These are phyloP conservation scores for Gymnothorax javanicus DNA, from an alignment of 2,797 vertebrate genomes.

Conservation along the genomic window DNA sequence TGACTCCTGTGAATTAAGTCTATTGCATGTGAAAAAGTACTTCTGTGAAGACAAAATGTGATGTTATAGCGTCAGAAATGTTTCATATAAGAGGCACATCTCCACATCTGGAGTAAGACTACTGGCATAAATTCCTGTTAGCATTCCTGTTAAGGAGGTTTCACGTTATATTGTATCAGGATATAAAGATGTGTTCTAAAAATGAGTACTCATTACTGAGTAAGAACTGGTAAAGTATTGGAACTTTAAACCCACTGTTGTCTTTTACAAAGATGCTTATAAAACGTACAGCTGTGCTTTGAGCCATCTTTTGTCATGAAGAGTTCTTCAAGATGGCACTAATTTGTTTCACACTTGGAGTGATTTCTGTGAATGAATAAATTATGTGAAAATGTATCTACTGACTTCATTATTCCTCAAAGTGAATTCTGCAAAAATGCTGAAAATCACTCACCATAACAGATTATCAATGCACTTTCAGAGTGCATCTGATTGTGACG, in stretches of 20 bases:
- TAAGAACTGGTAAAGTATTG: too few species aligned
- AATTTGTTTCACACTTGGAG: constrained; percentile 45
- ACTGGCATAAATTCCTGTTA: background rate
- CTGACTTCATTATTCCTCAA: too few species aligned
- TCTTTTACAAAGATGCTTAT: too few species aligned
- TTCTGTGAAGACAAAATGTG: background rate
- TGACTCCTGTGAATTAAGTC: background rate
- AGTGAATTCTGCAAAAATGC: too few species aligned
- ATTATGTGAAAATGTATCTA: too few species aligned
- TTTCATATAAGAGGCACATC: background rate
- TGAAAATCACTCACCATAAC: too few species aligned
- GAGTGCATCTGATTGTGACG: too few species aligned
- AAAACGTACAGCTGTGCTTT: too few species aligned
- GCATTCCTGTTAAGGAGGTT: background rate
- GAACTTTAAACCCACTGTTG: too few species aligned
- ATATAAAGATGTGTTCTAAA: too few species aligned
- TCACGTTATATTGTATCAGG: background rate
- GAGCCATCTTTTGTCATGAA: constrained; percentile 39
- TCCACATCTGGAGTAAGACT: background rate
- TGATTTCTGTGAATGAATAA: background rate
- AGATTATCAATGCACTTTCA: too few species aligned
- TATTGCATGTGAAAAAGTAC: background rate
- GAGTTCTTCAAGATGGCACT: constrained; percentile 37
- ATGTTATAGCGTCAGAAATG: background rate
- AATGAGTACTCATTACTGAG: too few species aligned